phyloP scores from a whole-genome alignment of 2,113 vertebrate genomes.

The Dasypus novemcinctus region DNA sequence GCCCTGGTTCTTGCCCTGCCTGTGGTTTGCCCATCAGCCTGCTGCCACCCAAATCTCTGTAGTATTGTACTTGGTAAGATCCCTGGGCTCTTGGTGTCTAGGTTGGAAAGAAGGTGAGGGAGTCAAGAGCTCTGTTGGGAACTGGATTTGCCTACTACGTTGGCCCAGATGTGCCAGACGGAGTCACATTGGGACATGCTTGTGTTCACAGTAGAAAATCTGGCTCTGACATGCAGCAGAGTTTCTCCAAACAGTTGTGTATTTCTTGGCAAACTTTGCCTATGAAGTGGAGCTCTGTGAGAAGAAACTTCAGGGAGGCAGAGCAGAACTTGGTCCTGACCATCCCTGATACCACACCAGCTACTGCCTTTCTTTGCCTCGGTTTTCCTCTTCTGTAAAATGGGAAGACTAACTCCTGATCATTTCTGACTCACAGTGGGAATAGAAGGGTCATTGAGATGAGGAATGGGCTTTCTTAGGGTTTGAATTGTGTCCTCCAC shows the following conservation, averaged over 20 bases:
- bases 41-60: neutral
- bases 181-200: neutral
- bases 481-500: too few species aligned
- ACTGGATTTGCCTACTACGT: neutral
- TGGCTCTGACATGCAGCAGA: neutral
- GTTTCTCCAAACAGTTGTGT: neutral
- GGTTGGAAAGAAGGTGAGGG: neutral
- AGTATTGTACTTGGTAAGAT: neutral
- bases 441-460: neutral
- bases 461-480: too few species aligned
- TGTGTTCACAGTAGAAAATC: neutral
- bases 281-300: neutral
- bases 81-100: neutral
- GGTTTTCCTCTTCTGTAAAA: too few species aligned
- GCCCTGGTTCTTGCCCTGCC: neutral
- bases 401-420: neutral
- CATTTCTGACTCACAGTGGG: neutral
- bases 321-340: neutral
- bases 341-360: neutral
- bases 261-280: neutral
- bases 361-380: neutral
- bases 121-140: neutral
- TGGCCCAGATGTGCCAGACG: neutral
- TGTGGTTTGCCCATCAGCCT: neutral
- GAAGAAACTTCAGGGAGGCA: neutral